Percentiles rank a stretch among this genome's conserved stretches.
These are phyloP conservation scores for Parus major DNA, from an alignment of 2,113 vertebrate genomes.

Conservation along the genomic window DNA sequence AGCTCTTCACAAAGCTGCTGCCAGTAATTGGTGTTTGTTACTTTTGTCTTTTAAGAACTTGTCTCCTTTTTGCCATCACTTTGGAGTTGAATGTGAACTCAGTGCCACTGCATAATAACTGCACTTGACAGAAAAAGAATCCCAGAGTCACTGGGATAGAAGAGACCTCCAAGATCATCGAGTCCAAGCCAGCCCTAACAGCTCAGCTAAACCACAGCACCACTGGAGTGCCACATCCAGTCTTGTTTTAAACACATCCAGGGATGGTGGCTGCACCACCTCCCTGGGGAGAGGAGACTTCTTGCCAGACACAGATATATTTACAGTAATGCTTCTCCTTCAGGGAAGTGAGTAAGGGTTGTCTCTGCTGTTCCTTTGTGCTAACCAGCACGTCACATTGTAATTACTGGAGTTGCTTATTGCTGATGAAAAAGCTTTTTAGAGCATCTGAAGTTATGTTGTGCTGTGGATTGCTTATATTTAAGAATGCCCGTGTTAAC, in stretches of 20 bases:
- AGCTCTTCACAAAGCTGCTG: neutral
- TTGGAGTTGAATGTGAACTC: neutral
- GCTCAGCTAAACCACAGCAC: too few relatives aligned
- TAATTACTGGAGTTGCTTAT: neutral
- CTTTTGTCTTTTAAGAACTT: neutral
- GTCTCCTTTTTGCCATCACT: neutral
- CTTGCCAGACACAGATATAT: neutral
- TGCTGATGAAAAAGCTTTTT: neutral
- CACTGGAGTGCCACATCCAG: too few relatives aligned
- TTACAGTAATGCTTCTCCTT: neutral
- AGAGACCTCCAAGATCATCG: too few relatives aligned
- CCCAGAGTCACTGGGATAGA: too few relatives aligned
- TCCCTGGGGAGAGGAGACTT: neutral
- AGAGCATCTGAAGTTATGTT: neutral
- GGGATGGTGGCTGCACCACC: too few relatives aligned
- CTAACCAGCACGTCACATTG: neutral
- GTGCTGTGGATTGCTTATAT: neutral
- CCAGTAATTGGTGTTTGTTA: neutral
- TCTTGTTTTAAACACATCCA: too few relatives aligned
- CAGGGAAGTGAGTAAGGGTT: neutral
- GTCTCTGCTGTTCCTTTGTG: neutral
- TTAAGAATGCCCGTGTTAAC: neutral
- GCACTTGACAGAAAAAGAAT: too few relatives aligned
- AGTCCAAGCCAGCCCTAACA: too few relatives aligned
- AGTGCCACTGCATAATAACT: neutral